A percentile compares a stretch with the other conserved stretches of the same genome.
phyloP scores from a whole-genome alignment of 2,113 vertebrate genomes.

The Sceloporus tristichus region DNA sequence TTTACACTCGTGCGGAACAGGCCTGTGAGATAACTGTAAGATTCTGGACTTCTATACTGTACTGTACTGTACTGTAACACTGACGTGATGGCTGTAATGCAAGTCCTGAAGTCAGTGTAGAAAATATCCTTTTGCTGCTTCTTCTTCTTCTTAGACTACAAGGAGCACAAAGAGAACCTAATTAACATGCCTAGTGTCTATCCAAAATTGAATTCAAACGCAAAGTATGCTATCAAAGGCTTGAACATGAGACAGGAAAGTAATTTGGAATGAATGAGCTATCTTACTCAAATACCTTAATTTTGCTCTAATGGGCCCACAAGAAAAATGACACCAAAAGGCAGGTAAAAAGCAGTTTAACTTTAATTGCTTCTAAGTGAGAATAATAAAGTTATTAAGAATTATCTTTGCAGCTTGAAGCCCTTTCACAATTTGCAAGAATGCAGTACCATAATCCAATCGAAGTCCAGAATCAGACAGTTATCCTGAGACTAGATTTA shows the following conservation, averaged over 20 bases:
- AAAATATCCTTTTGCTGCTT: slow-evolving; percentile 56
- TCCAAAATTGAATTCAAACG: slow-evolving; percentile 83
- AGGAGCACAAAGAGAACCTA: slow-evolving; percentile 69
- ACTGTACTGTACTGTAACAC: slow-evolving; percentile 14
- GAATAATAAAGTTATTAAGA: slow-evolving; percentile 76
- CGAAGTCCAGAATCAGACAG: slow-evolving; percentile 50
- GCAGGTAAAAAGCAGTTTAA: slow-evolving; percentile 74
- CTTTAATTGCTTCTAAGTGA: slow-evolving; percentile 71
- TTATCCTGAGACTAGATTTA: neutral
- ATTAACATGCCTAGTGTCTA: slow-evolving; percentile 77
- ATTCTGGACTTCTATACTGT: too few species aligned
- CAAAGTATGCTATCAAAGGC: slow-evolving; percentile 82
- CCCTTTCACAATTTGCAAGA: slow-evolving; percentile 57
- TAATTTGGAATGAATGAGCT: slow-evolving; percentile 80
- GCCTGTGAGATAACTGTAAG: too few species aligned
- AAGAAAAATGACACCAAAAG: slow-evolving; percentile 71
- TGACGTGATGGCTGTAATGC: neutral
- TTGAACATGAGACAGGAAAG: slow-evolving; percentile 78
- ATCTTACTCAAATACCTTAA: slow-evolving; percentile 80
- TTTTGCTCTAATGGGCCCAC: slow-evolving; percentile 74
- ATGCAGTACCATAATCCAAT: slow-evolving; percentile 45
- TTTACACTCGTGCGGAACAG: too few species aligned
- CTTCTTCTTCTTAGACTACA: slow-evolving; percentile 51
- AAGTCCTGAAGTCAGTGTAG: slow-evolving; percentile 57
- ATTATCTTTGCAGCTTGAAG: slow-evolving; percentile 67